These are phyloP conservation scores for Lottia scabra DNA, from an alignment of 2,888 invertebrate genomes.

Conservation along the genomic window DNA sequence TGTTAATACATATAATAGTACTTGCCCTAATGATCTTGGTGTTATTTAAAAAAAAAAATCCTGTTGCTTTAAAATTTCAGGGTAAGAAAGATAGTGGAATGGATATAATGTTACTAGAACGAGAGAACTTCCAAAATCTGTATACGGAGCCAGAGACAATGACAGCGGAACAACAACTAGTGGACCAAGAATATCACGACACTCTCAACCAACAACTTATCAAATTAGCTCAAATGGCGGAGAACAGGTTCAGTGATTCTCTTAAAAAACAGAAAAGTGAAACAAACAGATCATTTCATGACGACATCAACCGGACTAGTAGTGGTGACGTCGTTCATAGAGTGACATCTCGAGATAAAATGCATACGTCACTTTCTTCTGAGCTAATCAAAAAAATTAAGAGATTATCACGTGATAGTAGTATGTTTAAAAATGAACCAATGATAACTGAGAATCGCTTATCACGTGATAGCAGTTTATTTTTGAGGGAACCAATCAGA, in stretches of 20 bases:
- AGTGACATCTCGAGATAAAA: neutral
- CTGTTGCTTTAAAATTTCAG: neutral
- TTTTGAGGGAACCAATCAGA: neutral
- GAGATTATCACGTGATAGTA: neutral
- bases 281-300: too few relatives aligned
- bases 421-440: neutral
- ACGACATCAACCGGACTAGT: neutral
- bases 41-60: too few relatives aligned
- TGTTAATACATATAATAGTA: too few relatives aligned
- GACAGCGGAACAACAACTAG: neutral
- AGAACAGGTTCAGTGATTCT: neutral
- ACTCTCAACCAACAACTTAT: neutral
- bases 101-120: neutral
- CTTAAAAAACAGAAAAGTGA: neutral
- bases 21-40: too few relatives aligned
- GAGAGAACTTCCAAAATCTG: neutral
- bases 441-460: neutral
- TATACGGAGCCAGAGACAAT: neutral
- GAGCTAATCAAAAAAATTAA: neutral
- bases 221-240: neutral
- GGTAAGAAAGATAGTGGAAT: neutral
- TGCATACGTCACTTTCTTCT: neutral
- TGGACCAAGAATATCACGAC: conserved; percentile 2
- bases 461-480: conserved; percentile 2
- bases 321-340: neutral